Evolutionary conservation across 1,140 invertebrate genomes (phyloP), one percentile per base, ranked within the genome.

Genomic region (Theocolax elegans): DNA sequence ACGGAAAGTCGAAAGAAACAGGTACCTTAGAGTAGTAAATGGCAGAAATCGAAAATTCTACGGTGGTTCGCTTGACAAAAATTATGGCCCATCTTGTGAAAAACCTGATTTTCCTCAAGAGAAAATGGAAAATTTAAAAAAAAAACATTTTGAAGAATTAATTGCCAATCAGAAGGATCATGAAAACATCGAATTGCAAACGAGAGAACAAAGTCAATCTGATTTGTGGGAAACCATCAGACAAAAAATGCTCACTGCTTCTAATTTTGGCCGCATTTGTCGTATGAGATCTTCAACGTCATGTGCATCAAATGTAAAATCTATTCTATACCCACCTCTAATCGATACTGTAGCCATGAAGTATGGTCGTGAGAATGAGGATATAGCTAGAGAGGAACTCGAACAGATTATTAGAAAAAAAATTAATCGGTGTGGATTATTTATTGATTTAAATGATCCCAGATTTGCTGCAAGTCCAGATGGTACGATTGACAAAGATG

Each of bases 261-360:
- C 80, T 0, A 79, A 83, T 72, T 83, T 82, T 77, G 76, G 78
- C 58, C 54, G 25, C 60, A 62, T 84, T 25, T 77, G 76, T 27
- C 82, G 80, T 54, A 73, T 65, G 54, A 62, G 63, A 71, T 49
- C 40, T 17, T 48, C 53, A 9, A 78, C 74, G 4, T 71, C 54
- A 19, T 79, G 77, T 64, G 42, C 59, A 17, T 73, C 72, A 31
- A 73, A 70, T 6, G 79, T 83, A 0, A 71, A 72, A 63, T 62
- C 69, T 10, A 70, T 81, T 54, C 60, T 78, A 29, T 81, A 79
- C 56, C 66, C 66, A 19, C 17, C 44, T 7, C 7, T 7, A n/a
- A 25, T 13, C n/a, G 8, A 17, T 23, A 25, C 49, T 13, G 19
- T 29, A 7, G 21, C 49, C 4, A 53, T 27, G 23, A 21, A 25